Evolutionary conservation across 2,888 invertebrate species (phyloP), one percentile per base, ranked within the genome.

Genomic region (Venusia cambrica): DNA sequence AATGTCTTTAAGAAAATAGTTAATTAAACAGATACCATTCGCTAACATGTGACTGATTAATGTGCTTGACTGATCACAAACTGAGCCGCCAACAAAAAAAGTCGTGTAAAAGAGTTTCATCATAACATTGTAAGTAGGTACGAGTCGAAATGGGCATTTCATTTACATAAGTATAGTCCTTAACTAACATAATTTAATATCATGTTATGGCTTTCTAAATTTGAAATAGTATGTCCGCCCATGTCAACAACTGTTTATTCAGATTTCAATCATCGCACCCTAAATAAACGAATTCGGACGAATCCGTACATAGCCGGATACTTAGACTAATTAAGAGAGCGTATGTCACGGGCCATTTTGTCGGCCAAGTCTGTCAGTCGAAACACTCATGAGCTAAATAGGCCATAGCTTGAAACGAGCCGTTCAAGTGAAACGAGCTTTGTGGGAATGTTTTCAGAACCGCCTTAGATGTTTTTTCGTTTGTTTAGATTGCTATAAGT

Each of bases 281-380:
- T 32, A 40, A 31, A 39, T 34, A 39, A 30, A 33, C 38, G 10
- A 48, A 45, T 51, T 37, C 58, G 55, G 54, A 57, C 51, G 26
- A 27, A 48, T 35, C 41, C 49, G 34, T 39, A 55, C 54, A 65
- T 66, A 65, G 64, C 73, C 74, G 74, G 74, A 74, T 84, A 78
- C 74, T 77, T 81, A 76, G 71, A 69, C 77, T 73, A 83, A 83
- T 84, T 80, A 84, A 80, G 73, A 75, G 67, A 60, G 62, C 61
- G 62, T 60, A 56, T 64, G 77, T 71, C 68, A 72, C 74, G 81
- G 64, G 33, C 68, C 74, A 80, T 83, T 75, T 38, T 38, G 55
- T 65, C 57, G 56, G 65, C 53, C 48, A 51, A 55, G 60, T 64
- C 58, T 56, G 60, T 60, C 63, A 54, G 57, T 49, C 39, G 54